Percentiles rank a stretch among this genome's conserved stretches.
phyloP scores from a whole-genome alignment of 1,140 invertebrate species.

The Matsumurasca onukii region DNA sequence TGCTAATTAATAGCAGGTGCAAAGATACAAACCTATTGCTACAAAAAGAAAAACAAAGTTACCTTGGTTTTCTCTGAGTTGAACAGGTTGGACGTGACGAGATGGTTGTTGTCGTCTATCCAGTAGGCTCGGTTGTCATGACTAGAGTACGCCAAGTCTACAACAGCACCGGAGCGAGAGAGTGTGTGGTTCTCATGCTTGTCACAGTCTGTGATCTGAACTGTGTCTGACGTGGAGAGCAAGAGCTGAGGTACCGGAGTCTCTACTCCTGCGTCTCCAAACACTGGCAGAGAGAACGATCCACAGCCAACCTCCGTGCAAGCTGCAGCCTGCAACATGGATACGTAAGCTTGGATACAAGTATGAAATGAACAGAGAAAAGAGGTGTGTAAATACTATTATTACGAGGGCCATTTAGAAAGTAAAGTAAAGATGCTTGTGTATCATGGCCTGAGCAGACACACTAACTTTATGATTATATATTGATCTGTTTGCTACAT shows the following conservation, averaged over 20 bases:
- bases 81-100: constrained; percentile 64
- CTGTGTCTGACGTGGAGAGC: constrained; percentile 67
- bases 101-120: constrained; percentile 78
- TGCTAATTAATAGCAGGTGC: too few relatives aligned
- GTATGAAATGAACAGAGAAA: too few relatives aligned
- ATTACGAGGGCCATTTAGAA: too few relatives aligned
- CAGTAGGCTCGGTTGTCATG: constrained; percentile 66
- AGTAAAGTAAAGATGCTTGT: too few relatives aligned
- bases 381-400: too few relatives aligned
- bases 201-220: constrained; percentile 74
- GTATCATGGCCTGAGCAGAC: too few relatives aligned
- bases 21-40: too few relatives aligned
- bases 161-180: constrained; percentile 55
- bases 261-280: constrained; percentile 62
- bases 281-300: constrained; percentile 60
- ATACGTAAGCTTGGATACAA: too few relatives aligned
- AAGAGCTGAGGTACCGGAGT: constrained; percentile 76
- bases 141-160: constrained; percentile 59
- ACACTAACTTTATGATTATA: too few relatives aligned
- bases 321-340: constrained; percentile 73
- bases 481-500: too few relatives aligned
- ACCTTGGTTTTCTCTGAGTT: constrained; percentile 56
- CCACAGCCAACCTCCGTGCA: constrained; percentile 75
- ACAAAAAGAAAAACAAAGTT: too few relatives aligned
- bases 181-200: constrained; percentile 47